A percentile compares a stretch with the other conserved stretches of the same genome.
These are phyloP conservation scores for Ranitomeya imitator DNA, from an alignment of 2,113 vertebrate species.

Conservation along the genomic window DNA sequence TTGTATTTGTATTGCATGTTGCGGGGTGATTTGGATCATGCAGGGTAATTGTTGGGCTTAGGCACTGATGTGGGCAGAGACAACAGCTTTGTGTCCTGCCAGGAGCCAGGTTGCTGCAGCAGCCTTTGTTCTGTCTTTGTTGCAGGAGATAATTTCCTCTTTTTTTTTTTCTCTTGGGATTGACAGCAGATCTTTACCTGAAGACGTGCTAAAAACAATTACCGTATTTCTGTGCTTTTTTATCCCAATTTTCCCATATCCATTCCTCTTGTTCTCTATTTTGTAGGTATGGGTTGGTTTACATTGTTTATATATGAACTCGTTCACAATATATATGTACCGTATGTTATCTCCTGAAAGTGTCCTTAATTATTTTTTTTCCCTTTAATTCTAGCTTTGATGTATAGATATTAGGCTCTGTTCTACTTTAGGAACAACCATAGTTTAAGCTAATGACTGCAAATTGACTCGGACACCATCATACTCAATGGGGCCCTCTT, in stretches of 20 bases:
- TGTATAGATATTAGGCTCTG: too few relatives aligned
- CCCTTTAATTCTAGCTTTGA: too few relatives aligned
- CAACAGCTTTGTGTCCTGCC: conserved; percentile 41
- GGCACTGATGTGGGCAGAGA: not conserved
- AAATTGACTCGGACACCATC: too few relatives aligned
- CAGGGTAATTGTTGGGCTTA: not conserved
- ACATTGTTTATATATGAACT: too few relatives aligned
- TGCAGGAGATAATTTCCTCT: not conserved
- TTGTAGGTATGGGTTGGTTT: too few relatives aligned
- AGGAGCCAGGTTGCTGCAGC: conserved; percentile 29
- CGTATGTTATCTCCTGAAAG: too few relatives aligned
- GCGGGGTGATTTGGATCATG: not conserved
- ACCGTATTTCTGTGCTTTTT: too few relatives aligned
- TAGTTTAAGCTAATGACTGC: too few relatives aligned
- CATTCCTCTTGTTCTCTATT: not conserved
- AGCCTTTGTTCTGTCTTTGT: conserved; percentile 48
- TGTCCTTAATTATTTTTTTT: too few relatives aligned
- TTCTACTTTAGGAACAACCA: too few relatives aligned
- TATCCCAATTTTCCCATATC: not conserved
- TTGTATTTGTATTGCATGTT: not conserved
- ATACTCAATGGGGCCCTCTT: too few relatives aligned
- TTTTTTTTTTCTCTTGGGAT: not conserved
- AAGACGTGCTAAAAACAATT: not conserved
- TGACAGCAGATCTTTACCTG: not conserved
- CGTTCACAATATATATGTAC: too few relatives aligned